phyloP scores from a whole-genome alignment of 2,113 vertebrate species.

The Nothocercus nigrocapillus region DNA sequence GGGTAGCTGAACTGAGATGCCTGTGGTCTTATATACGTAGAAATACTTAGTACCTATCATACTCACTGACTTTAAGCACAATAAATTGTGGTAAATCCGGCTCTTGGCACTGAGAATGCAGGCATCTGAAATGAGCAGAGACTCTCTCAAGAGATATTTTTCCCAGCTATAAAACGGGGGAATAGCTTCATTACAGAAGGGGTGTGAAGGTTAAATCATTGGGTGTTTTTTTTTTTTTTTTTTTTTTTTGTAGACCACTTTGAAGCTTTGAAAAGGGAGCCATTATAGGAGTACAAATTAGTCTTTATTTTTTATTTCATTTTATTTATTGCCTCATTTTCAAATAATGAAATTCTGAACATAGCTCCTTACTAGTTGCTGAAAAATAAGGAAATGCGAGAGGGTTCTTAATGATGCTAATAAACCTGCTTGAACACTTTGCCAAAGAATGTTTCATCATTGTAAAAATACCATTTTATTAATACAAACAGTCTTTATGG shows the following conservation, averaged over 20 bases:
- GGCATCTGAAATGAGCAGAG: slow-evolving; percentile 19
- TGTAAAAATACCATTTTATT: slow-evolving; percentile 57
- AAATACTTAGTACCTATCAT: slow-evolving; percentile 7
- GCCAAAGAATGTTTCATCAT: slow-evolving; percentile 18
- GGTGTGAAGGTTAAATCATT: slow-evolving; percentile 27
- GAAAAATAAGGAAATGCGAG: slow-evolving; percentile 34
- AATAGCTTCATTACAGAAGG: slow-evolving; percentile 27
- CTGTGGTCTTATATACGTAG: slow-evolving; percentile 12
- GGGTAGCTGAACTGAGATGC: background rate
- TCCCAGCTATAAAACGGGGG: background rate
- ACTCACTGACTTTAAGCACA: background rate
- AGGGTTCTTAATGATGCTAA: slow-evolving; percentile 68
- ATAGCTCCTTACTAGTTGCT: slow-evolving; percentile 28
- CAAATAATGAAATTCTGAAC: slow-evolving; percentile 62
- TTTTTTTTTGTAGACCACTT: background rate
- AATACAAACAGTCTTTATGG: slow-evolving; percentile 51
- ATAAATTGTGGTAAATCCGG: slow-evolving; percentile 6
- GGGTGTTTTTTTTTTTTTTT: background rate
- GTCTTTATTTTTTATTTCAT: slow-evolving; percentile 65
- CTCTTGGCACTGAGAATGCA: slow-evolving; percentile 24
- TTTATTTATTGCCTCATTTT: slow-evolving; percentile 67
- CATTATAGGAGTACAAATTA: slow-evolving; percentile 56
- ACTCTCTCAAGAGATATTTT: slow-evolving; percentile 30
- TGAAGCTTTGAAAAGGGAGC: slow-evolving; percentile 46
- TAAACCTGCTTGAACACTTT: slow-evolving; percentile 51